phyloP scores from a whole-genome alignment of 2,888 invertebrate genomes.

The Acleris laterana region DNA sequence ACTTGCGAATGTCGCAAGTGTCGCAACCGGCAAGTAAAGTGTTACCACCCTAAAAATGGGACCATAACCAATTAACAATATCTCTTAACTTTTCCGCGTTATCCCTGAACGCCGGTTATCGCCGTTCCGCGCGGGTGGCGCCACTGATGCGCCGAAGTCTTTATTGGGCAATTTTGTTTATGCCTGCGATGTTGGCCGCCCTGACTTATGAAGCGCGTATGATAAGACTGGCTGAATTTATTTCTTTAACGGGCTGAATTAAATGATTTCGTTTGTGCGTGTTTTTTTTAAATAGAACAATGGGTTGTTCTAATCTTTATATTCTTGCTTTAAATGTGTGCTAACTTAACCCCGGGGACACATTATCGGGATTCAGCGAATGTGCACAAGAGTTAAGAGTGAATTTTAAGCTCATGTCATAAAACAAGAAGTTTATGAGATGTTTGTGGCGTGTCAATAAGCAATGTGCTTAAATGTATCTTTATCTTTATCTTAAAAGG shows the following conservation, averaged over 20 bases:
- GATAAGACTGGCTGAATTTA: conserved; percentile 21
- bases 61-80: conserved; percentile 16
- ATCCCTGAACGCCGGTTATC: conserved; percentile 54
- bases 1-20: neutral
- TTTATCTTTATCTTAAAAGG: too few relatives aligned
- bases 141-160: conserved; percentile 51
- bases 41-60: conserved; percentile 15
- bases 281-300: too few relatives aligned
- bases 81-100: conserved; percentile 11
- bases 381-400: too few relatives aligned
- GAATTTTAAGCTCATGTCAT: too few relatives aligned
- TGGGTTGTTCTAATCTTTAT: too few relatives aligned
- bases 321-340: too few relatives aligned
- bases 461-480: too few relatives aligned
- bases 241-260: neutral
- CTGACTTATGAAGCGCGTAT: conserved; percentile 43
- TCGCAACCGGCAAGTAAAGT: neutral
- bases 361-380: too few relatives aligned
- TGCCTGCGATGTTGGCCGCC: conserved; percentile 52
- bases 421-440: too few relatives aligned
- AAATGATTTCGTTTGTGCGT: too few relatives aligned
- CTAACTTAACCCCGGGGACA: too few relatives aligned
- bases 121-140: conserved; percentile 61
- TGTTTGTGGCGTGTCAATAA: too few relatives aligned
- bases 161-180: conserved; percentile 63